Base-by-base conservation (phyloP, 2,113 vertebrate species). In the Epinephelus lanceolatus region DNA sequence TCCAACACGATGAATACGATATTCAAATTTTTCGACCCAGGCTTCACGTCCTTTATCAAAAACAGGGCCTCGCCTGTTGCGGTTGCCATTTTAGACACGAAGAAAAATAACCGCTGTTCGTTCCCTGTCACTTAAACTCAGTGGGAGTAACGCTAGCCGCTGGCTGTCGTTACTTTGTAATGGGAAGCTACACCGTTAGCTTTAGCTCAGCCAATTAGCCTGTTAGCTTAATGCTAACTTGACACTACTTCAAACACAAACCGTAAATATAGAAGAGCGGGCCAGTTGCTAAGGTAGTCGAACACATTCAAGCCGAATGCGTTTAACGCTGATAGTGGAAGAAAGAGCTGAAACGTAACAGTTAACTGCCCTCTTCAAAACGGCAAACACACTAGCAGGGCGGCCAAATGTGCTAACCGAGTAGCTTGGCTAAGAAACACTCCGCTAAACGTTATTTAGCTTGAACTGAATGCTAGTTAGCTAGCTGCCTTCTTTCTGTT, bases 1-100 rank as follows among this genome's bases (percentile, higher is more conserved):
- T 99, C 98, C 97, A 99, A 95, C 88, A 99, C 98, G 96, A 99
- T 99, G 97, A 99, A 99, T 88, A 99, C 95, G 95, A 99, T 97
- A 96, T 99, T 98, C 94, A 99, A 94, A 87, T 99, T 99, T 97
- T 99, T 99, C 93, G 96, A 95, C 86, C 98, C 98, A 49, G 98
- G 94, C 94, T 98, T 99, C 94, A 99, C 98, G 78, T 99, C 98
- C 97, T 98, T 99, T 93, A 99, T 95, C 86, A 98, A 95, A 87
- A 96, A 90, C 90, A 95, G 91, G 25, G 95, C 94, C 81, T 98
- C 97, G 94, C 82, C 96, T 88, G 95, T 88, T 74, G 96, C 86
- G 82, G 94, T 95, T 95, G 96, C 95, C 96, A 96, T 96, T 17
- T 86, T 56, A 66, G 42, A 15, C 49, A 27, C 3, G 12, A 55